Conservation (phyloP, 1,140 invertebrate genomes). For the Tetraneura akinire region DNA sequence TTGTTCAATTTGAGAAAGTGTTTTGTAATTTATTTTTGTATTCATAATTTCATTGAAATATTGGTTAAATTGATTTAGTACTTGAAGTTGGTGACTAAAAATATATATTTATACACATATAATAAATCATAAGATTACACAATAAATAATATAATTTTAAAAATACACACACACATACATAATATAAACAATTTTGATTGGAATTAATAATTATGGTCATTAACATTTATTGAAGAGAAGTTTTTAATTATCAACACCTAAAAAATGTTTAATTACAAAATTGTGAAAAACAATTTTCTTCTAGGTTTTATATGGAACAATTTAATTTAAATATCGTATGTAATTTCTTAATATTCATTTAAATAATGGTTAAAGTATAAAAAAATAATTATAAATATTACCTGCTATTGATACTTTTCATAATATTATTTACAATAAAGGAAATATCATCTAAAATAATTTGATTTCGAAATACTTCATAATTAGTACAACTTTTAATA, state of each 20-base stretch:
- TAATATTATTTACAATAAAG: constrained; percentile 16
- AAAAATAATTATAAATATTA: constrained; percentile 12
- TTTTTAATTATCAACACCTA: too few relatives aligned
- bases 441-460: constrained; percentile 30
- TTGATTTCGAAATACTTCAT: constrained; percentile 8
- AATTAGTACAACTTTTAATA: background rate
- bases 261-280: too few relatives aligned
- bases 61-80: constrained; percentile 11
- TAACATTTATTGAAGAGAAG: too few relatives aligned
- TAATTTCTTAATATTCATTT: too few relatives aligned
- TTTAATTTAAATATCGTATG: background rate
- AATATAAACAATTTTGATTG: too few relatives aligned
- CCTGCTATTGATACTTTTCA: constrained; percentile 8
- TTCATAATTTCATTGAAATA: constrained; percentile 21
- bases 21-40: constrained; percentile 9
- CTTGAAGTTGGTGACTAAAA: constrained; percentile 19
- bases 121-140: too few relatives aligned
- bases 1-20: constrained; percentile 20
- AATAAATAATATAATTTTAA: too few relatives aligned
- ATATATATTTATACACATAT: too few relatives aligned
- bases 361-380: background rate
- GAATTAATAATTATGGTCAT: too few relatives aligned
- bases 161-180: too few relatives aligned
- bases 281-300: too few relatives aligned
- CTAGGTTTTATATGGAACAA: too few relatives aligned